These are phyloP conservation scores for Parazoanthus darwini DNA, from an alignment of 92 coral and sea anemone species.

Conservation along the genomic window DNA sequence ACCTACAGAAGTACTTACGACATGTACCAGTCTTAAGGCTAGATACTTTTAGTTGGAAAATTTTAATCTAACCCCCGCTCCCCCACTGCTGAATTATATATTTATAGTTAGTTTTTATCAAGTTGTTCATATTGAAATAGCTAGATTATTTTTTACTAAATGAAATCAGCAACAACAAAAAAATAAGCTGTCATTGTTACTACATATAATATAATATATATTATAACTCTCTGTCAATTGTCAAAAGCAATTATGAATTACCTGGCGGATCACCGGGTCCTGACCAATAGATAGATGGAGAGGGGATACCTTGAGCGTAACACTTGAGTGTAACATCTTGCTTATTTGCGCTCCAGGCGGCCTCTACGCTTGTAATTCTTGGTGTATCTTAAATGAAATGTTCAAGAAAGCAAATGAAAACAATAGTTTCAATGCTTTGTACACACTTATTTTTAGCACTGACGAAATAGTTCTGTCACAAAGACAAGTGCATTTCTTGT, in stretches of 20 bases:
- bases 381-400: not conserved
- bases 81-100: too few relatives aligned
- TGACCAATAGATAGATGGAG: conserved; percentile 22
- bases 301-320: conserved; percentile 7
- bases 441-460: not conserved
- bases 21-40: too few relatives aligned
- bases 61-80: too few relatives aligned
- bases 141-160: too few relatives aligned
- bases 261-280: conserved; percentile 16
- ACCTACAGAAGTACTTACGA: too few relatives aligned
- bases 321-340: conserved; percentile 19
- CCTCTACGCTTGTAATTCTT: not conserved
- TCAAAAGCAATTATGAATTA: not conserved
- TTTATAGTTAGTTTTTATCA: too few relatives aligned
- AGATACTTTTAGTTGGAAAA: too few relatives aligned
- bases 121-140: too few relatives aligned
- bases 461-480: not conserved
- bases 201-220: too few relatives aligned
- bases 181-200: too few relatives aligned
- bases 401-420: not conserved
- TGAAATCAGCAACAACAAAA: too few relatives aligned
- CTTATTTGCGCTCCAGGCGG: conserved; percentile 17
- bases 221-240: not conserved
- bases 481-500: not conserved
- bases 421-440: not conserved